Evolutionary conservation across 2,888 invertebrate species (phyloP).

Genomic region (Emmelina monodactyla): DNA sequence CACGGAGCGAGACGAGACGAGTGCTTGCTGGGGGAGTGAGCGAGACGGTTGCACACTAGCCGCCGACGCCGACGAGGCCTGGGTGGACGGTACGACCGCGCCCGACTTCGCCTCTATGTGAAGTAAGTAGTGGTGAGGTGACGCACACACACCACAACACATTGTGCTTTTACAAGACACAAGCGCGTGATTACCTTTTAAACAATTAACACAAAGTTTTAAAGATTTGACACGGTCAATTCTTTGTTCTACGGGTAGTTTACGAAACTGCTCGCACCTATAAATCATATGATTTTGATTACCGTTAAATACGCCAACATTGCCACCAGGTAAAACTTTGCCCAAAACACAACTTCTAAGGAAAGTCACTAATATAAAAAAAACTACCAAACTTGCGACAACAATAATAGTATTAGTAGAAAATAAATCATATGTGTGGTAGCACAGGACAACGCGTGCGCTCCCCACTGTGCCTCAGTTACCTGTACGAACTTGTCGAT

Average conservation of each 20-base stretch:
- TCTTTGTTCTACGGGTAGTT: too few species aligned
- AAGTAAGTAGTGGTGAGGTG: constrained; percentile 5
- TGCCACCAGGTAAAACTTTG: too few species aligned
- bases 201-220: background rate
- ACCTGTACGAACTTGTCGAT: too few species aligned
- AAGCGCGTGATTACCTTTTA: background rate
- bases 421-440: too few species aligned
- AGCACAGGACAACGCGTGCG: too few species aligned
- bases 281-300: background rate
- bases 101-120: constrained; percentile 1
- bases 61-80: too few species aligned
- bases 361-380: too few species aligned
- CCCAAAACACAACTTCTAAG: too few species aligned
- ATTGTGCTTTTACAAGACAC: background rate
- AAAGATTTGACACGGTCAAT: background rate
- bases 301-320: too few species aligned
- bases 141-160: background rate
- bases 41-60: background rate
- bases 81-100: background rate
- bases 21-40: background rate
- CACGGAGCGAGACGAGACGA: background rate
- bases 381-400: too few species aligned
- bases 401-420: too few species aligned
- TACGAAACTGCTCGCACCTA: background rate
- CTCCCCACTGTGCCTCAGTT: too few species aligned